Base-by-base conservation (phyloP, 2,888 invertebrate species). In the Dione vanillae region DNA sequence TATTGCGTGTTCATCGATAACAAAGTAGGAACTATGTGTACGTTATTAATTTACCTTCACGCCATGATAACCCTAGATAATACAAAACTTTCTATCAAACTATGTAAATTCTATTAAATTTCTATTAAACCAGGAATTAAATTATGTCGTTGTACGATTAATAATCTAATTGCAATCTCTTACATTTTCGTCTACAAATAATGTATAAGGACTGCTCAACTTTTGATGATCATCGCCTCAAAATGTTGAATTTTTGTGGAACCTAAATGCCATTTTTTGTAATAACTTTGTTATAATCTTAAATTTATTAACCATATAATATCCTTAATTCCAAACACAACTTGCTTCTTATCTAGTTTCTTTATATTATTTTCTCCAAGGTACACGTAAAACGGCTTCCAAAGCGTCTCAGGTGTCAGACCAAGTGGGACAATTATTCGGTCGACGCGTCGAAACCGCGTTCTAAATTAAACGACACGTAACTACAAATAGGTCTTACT, bases 371-470 rank as follows among this genome's bases (percentile, higher is more conserved):
- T 56, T 11, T 12, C 16, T 40, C 1, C 16, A 16, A 54, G 16
- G 37, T 3, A 54, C 35, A 56, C 37, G 37, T 16, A 40, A 56
- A 40, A 37, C 11, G 11, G 56, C 40, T 56, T 56, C 37, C 37
- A 16, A 40, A 37, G 16, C 16, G 16, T 56, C 40, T 37, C 37
- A 56, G 56, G 56, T 56, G 56, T 40, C 56, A 40, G 16, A 37
- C 40, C 37, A 56, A 56, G 37, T 40, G 56, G 37, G 16, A 7
- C 16, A 56, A 56, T 56, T 19, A 56, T 40, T 19, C 56, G 56
- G 16, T 56, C 56, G 56, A 56, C 56, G 16, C 56, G 56, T 56
- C 56, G 37, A 56, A 56, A 56, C 56, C 56, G 37, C 56, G 37
- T 56, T 56, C 37, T 56, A 56, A 56, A 40, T 56, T 56, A 16